Evolutionary conservation across 2,797 vertebrate genomes (phyloP).

Genomic region (Pangasius macronema): DNA sequence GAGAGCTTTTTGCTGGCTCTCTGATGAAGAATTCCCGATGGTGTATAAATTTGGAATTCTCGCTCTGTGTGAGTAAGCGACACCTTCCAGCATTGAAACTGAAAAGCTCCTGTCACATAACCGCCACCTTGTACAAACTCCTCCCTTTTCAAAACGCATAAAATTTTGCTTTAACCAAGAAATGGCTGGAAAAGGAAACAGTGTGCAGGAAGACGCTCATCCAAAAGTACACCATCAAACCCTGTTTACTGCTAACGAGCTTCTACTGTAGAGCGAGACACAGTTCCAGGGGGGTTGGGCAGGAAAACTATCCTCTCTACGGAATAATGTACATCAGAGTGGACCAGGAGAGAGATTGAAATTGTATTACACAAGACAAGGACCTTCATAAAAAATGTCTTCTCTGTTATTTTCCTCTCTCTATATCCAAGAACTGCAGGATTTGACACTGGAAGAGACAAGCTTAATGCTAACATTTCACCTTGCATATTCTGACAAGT

Average conservation of each 20-base stretch:
- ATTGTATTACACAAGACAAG: too few species aligned
- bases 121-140: background rate
- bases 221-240: background rate
- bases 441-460: background rate
- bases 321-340: too few species aligned
- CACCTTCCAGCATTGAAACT: background rate
- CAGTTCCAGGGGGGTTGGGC: background rate
- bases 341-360: too few species aligned
- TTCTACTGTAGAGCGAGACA: background rate
- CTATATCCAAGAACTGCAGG: background rate
- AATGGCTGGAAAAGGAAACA: background rate
- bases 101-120: background rate
- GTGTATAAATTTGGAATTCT: background rate
- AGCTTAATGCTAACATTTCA: constrained; percentile 2
- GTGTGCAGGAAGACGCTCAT: background rate
- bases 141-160: background rate
- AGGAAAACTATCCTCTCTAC: background rate
- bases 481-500: background rate
- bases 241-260: background rate
- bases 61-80: background rate
- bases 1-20: background rate
- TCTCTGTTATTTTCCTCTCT: background rate
- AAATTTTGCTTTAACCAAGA: background rate
- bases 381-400: too few species aligned
- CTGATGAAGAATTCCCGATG: background rate